Evolutionary conservation across 2,797 vertebrate genomes (phyloP).

Genomic region (Tragopan temminckii): DNA sequence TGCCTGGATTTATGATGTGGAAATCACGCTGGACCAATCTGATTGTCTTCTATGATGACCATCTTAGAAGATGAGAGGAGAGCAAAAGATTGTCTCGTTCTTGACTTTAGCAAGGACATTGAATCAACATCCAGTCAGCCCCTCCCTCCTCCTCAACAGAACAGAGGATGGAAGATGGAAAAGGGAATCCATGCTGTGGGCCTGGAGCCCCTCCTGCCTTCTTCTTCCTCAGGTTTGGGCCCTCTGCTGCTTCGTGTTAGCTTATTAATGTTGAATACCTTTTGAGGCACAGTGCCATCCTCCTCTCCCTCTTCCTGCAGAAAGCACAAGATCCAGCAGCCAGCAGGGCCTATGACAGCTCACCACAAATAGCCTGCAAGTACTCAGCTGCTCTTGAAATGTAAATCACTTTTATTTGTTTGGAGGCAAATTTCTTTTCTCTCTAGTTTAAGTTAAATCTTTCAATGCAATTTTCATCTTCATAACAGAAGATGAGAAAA

Average conservation of each 20-base stretch:
- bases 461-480: neutral
- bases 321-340: neutral
- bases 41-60: neutral
- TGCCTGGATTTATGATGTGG: neutral
- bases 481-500: neutral
- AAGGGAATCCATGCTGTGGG: neutral
- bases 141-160: neutral
- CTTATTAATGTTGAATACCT: neutral
- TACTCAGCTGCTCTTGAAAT: neutral
- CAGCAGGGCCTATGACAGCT: neutral
- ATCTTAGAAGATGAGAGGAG: no score
- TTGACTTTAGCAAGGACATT: neutral
- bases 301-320: neutral
- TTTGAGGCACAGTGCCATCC: fast-evolving
- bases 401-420: neutral
- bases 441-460: neutral
- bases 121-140: neutral
- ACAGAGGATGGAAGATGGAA: neutral
- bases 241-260: neutral
- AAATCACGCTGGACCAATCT: neutral
- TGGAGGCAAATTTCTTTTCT: neutral
- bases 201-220: neutral
- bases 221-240: neutral
- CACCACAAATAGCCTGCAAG: neutral
- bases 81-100: neutral